These are phyloP conservation scores for Lymantria dispar DNA, from an alignment of 2,888 invertebrate genomes.

Conservation along the genomic window DNA sequence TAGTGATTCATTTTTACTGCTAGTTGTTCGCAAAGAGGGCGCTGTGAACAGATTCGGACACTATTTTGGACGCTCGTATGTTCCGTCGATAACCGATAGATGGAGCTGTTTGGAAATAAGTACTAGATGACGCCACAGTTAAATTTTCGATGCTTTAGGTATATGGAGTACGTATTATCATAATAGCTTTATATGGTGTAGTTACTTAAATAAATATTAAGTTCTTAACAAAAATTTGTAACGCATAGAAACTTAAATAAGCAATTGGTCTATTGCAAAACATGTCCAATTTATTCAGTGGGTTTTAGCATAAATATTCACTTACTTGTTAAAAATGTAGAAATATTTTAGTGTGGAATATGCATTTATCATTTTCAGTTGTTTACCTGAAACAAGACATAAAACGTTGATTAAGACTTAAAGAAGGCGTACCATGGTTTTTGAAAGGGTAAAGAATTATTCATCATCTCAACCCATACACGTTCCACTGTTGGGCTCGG, in stretches of 20 bases:
- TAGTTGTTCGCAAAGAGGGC: neutral
- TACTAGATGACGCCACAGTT: neutral
- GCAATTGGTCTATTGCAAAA: too few relatives aligned
- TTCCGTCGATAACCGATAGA: neutral
- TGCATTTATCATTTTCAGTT: neutral
- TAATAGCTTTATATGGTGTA: too few relatives aligned
- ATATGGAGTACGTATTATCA: too few relatives aligned
- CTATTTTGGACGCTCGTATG: neutral
- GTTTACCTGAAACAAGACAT: conserved; percentile 27
- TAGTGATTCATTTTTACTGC: neutral
- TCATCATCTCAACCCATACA: too few relatives aligned
- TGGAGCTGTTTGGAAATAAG: neutral
- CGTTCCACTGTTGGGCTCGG: too few relatives aligned
- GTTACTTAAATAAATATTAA: too few relatives aligned
- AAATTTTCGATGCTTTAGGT: too few relatives aligned
- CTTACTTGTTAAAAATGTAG: neutral
- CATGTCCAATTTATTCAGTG: too few relatives aligned
- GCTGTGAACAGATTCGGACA: neutral
- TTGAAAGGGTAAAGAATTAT: too few relatives aligned
- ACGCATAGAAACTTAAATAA: too few relatives aligned
- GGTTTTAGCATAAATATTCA: neutral
- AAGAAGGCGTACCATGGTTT: too few relatives aligned
- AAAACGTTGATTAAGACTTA: neutral
- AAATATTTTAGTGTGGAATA: neutral
- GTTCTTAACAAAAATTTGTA: too few relatives aligned